Conservation (phyloP, 1,140 invertebrate species). For the Planococcus citri region DNA sequence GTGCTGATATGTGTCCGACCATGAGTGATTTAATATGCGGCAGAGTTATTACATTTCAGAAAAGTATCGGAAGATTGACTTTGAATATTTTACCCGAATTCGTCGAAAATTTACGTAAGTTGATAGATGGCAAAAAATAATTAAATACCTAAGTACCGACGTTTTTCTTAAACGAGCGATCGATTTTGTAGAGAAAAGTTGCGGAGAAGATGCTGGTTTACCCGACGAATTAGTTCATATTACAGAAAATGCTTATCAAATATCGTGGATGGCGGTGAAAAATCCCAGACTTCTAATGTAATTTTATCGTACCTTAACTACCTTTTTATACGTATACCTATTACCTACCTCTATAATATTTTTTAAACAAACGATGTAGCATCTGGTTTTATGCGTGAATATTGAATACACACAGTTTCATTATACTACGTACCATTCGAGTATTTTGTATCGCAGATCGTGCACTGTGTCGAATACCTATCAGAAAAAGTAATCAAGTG, state of each 20-base stretch:
- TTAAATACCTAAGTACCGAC: background rate
- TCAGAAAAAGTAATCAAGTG: no score
- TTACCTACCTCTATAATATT: no score
- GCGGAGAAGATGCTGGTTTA: background rate
- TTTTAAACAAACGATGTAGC: no score
- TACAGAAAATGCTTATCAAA: background rate
- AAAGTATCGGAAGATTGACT: background rate
- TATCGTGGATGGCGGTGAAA: background rate
- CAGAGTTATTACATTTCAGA: background rate
- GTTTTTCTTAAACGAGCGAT: background rate
- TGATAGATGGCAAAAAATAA: no score
- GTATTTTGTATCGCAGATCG: no score
- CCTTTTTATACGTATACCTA: no score
- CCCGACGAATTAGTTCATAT: background rate
- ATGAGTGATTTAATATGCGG: conserved; percentile 2
- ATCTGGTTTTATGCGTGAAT: no score
- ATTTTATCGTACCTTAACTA: background rate
- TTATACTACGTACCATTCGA: no score
- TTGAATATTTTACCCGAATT: background rate
- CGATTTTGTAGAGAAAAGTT: background rate
- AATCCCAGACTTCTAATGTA: background rate
- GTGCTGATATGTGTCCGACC: background rate
- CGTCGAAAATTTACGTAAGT: background rate
- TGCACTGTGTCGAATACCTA: no score
- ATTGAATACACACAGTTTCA: no score